Evolutionary conservation across 2,113 vertebrate genomes (phyloP).

Genomic region (Gymnogyps californianus): DNA sequence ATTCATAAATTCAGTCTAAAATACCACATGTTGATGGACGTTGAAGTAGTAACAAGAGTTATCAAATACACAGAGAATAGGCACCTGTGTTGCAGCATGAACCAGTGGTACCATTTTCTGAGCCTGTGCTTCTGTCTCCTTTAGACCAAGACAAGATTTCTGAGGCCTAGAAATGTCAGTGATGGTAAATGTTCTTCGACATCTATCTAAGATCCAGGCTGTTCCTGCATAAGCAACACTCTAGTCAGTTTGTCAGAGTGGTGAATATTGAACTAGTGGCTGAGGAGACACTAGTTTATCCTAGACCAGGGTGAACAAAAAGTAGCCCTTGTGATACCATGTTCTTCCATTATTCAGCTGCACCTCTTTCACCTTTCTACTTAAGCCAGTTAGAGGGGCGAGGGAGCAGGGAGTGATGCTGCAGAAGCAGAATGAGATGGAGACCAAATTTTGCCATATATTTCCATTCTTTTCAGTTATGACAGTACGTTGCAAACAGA

Average conservation of each 20-base stretch:
- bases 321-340: neutral
- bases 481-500: neutral
- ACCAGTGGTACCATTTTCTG: neutral
- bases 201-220: neutral
- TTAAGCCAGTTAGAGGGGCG: neutral
- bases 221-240: neutral
- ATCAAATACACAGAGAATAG: neutral
- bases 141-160: neutral
- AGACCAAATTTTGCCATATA: neutral
- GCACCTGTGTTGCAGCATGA: neutral
- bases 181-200: neutral
- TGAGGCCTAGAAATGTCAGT: neutral
- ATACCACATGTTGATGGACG: neutral
- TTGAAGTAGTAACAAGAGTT: neutral
- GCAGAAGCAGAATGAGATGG: neutral
- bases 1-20: neutral
- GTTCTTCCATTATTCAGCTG: neutral
- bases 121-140: neutral
- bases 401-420: neutral
- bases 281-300: neutral
- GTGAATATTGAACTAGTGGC: neutral
- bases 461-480: neutral
- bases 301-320: neutral
- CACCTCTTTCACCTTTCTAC: neutral
- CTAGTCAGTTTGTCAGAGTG: neutral